Percentiles rank a stretch among this genome's conserved stretches.
phyloP scores from a whole-genome alignment of 37 sponge, comb jelly and placozoan genomes.

The Cladorhizidae sp. region DNA sequence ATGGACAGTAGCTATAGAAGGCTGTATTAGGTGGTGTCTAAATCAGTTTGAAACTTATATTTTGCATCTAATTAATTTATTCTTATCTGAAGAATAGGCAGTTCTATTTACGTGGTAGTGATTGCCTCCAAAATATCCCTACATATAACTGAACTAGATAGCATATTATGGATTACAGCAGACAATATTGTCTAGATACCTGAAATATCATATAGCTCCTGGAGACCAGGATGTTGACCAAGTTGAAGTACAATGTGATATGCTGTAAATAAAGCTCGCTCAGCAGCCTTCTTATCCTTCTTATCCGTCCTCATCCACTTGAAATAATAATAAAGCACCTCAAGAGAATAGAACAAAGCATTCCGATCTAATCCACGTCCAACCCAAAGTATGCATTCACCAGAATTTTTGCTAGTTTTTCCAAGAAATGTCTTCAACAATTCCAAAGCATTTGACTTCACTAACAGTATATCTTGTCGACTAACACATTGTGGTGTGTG shows the following conservation, averaged over 20 bases:
- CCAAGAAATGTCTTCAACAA: neutral
- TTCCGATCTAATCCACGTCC: neutral
- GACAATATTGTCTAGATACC: no score
- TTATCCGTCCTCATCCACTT: no score
- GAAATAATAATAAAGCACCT: neutral
- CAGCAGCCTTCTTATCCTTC: constrained; percentile 20
- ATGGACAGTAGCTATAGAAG: no score
- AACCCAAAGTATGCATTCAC: neutral
- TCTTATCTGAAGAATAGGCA: no score
- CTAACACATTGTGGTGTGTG: no score
- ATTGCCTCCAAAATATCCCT: no score
- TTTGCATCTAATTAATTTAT: no score
- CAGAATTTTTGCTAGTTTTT: neutral
- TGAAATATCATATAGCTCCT: neutral
- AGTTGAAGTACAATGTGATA: constrained; percentile 38
- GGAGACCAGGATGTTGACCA: neutral
- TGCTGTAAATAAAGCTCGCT: constrained; percentile 38
- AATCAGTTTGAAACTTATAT: no score
- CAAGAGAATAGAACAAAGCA: neutral
- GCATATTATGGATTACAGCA: no score
- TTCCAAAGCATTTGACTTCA: constrained; percentile 3
- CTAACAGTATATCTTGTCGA: neutral
- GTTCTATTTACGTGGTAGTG: no score
- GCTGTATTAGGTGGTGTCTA: no score
- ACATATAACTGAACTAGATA: no score